These are phyloP conservation scores for Drosophila burlai DNA, from an alignment of 1,140 invertebrate genomes.

Conservation along the genomic window DNA sequence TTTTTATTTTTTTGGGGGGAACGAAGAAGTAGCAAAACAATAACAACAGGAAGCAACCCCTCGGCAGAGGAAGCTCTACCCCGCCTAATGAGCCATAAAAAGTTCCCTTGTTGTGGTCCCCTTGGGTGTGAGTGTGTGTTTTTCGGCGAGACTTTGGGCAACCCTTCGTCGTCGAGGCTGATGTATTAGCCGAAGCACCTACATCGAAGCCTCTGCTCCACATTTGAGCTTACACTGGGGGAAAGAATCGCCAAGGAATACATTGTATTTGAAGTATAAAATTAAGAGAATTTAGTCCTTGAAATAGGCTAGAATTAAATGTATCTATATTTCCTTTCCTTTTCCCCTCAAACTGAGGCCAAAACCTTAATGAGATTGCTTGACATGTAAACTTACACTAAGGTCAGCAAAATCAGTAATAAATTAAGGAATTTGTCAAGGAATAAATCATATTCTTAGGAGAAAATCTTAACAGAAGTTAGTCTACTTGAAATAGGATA, in stretches of 20 bases:
- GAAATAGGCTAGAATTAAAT: background rate
- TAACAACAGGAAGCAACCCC: slow-evolving; percentile 25
- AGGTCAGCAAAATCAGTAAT: too few relatives aligned
- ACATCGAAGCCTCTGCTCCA: slow-evolving; percentile 4
- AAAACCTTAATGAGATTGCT: too few relatives aligned
- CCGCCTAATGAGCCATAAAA: slow-evolving; percentile 61
- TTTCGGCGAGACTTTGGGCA: slow-evolving; percentile 55
- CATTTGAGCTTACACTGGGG: slow-evolving; percentile 6
- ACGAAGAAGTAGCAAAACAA: slow-evolving; percentile 30
- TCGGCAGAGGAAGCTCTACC: slow-evolving; percentile 16
- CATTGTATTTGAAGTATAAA: background rate
- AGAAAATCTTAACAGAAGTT: too few relatives aligned
- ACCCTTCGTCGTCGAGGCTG: slow-evolving; percentile 57
- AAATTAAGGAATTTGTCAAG: background rate
- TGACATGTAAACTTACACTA: too few relatives aligned
- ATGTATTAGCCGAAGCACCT: slow-evolving; percentile 33
- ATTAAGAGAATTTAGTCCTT: background rate
- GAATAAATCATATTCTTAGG: background rate
- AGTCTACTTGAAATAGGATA: background rate
- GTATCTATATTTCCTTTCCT: too few relatives aligned
- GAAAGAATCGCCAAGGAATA: background rate
- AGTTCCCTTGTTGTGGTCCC: slow-evolving; percentile 24
- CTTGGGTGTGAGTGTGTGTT: slow-evolving; percentile 26
- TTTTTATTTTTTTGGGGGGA: slow-evolving; percentile 11
- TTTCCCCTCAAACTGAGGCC: too few relatives aligned